phyloP scores from a whole-genome alignment of 2,113 vertebrate genomes.

The Brachypodius melanocephalos region DNA sequence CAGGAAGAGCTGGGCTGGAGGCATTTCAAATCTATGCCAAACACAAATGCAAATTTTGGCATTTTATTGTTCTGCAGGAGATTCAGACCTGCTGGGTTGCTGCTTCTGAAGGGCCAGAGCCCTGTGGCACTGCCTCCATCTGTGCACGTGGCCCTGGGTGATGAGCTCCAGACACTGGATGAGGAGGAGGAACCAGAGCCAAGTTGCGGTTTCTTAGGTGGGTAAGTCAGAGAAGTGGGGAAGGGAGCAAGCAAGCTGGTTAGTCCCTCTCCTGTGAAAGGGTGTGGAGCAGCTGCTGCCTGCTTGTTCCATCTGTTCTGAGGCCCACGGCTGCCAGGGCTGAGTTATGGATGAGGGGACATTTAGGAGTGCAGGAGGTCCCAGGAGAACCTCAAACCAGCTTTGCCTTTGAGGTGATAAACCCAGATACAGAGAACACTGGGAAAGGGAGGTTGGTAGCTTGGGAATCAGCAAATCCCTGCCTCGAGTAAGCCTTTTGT shows the following conservation, averaged over 20 bases:
- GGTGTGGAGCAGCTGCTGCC: background rate
- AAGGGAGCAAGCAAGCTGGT: background rate
- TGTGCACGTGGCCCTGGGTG: accelerated
- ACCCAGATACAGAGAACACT: background rate
- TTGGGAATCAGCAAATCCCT: background rate
- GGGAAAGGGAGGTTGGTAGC: background rate
- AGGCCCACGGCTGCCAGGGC: background rate
- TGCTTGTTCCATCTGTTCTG: background rate
- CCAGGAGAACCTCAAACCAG: background rate
- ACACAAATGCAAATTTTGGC: background rate
- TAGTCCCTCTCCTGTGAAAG: background rate
- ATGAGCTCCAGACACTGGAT: accelerated
- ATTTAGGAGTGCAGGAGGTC: background rate
- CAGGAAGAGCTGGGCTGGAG: background rate
- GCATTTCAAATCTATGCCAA: background rate
- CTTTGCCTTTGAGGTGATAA: background rate
- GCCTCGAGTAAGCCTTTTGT: background rate
- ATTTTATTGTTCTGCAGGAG: background rate
- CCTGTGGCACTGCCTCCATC: background rate
- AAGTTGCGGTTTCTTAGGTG: background rate
- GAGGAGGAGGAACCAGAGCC: background rate
- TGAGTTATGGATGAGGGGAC: background rate
- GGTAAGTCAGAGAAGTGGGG: background rate
- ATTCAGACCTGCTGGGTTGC: accelerated
- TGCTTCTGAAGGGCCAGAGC: background rate